These are phyloP conservation scores for Emmelina monodactyla DNA, from an alignment of 2,888 invertebrate species.

Conservation along the genomic window DNA sequence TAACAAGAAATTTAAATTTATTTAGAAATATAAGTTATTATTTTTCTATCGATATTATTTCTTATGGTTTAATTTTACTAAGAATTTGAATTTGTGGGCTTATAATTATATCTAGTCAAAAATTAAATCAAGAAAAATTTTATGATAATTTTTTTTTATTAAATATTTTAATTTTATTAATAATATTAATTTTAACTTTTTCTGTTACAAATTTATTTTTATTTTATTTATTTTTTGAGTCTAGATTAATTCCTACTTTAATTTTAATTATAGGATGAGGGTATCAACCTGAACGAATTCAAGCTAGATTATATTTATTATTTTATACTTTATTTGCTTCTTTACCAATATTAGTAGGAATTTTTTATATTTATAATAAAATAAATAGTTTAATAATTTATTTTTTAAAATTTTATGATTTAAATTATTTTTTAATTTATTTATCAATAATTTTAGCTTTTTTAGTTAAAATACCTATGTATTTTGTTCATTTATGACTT, in stretches of 20 bases:
- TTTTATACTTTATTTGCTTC: constrained; percentile 76
- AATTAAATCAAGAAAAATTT: constrained; percentile 46
- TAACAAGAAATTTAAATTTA: constrained; percentile 32
- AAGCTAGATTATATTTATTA: constrained; percentile 72
- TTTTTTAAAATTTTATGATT: constrained; percentile 49
- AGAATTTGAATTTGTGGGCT: constrained; percentile 68
- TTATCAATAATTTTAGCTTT: constrained; percentile 67
- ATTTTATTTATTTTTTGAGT: constrained; percentile 78
- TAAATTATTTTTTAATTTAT: constrained; percentile 56
- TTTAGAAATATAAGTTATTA: constrained; percentile 45
- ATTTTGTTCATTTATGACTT: constrained; percentile 73
- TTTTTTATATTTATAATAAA: constrained; percentile 58
- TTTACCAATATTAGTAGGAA: constrained; percentile 67
- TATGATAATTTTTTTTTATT: constrained; percentile 59
- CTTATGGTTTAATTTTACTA: constrained; percentile 63
- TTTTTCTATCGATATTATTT: constrained; percentile 57
- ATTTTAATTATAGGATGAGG: constrained; percentile 74
- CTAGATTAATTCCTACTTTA: constrained; percentile 71
- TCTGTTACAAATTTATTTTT: constrained; percentile 63
- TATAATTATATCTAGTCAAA: constrained; percentile 66
- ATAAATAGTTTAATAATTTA: constrained; percentile 57
- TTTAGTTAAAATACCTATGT: constrained; percentile 77
- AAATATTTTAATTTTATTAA: constrained; percentile 56
- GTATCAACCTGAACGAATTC: constrained; percentile 72
- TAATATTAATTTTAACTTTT: constrained; percentile 68